phyloP scores from a whole-genome alignment of 2,888 invertebrate species.

The Vanessa cardui region DNA sequence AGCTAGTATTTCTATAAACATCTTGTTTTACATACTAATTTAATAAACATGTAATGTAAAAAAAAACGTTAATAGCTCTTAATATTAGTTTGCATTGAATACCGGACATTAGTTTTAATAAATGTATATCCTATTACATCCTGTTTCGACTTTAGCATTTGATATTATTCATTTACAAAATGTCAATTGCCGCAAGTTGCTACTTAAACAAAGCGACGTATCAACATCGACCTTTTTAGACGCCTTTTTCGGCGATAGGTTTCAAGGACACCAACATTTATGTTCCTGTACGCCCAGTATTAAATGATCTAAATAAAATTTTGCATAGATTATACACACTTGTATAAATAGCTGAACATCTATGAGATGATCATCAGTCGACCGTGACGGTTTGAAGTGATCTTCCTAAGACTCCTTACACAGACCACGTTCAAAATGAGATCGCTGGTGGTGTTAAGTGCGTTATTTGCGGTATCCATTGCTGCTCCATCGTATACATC shows the following conservation, averaged over 20 bases:
- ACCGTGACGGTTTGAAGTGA: conserved; percentile 59
- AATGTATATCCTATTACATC: conserved; percentile 14
- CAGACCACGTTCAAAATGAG: conserved; percentile 72
- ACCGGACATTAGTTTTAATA: not conserved
- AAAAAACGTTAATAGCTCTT: not conserved
- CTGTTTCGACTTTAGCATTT: conserved; percentile 8
- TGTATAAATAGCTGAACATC: conserved; percentile 66
- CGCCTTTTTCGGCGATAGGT: conserved; percentile 55
- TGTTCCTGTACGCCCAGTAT: conserved; percentile 54
- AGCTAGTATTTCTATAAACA: too few species aligned
- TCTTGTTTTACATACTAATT: not conserved
- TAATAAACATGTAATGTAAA: not conserved
- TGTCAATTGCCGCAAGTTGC: conserved; percentile 52
- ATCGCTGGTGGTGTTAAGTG: conserved; percentile 73
- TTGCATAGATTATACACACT: conserved; percentile 58
- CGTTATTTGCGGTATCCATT: conserved; percentile 54
- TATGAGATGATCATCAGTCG: conserved; percentile 38
- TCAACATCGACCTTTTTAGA: conserved; percentile 49
- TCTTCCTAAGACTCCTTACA: conserved; percentile 59
- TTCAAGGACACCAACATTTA: conserved; percentile 62
- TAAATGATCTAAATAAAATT: conserved; percentile 50
- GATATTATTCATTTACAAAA: conserved; percentile 44
- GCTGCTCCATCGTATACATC: conserved; percentile 32
- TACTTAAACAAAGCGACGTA: conserved; percentile 29
- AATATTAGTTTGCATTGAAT: not conserved